Evolutionary conservation across 2,797 vertebrate genomes (phyloP).

Genomic region (Myiothlypis chrysogaster): DNA sequence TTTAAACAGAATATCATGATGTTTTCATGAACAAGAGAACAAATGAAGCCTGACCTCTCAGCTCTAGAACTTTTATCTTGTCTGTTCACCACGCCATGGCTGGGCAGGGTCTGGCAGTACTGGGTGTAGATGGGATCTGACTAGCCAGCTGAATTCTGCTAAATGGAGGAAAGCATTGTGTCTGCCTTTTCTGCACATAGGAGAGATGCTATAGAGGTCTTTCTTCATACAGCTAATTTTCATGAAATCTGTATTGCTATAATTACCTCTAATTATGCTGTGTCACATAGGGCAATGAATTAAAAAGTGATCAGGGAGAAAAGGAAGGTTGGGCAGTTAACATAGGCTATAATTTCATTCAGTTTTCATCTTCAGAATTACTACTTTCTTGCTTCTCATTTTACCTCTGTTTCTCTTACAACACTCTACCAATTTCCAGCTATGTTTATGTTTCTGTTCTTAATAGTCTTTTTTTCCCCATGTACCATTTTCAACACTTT

Average conservation of each 20-base stretch:
- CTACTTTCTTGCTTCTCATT: not conserved
- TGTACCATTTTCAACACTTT: not conserved
- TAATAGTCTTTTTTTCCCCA: not conserved
- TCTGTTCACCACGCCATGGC: not conserved
- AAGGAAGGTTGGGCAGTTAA: not conserved
- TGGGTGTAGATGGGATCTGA: not conserved
- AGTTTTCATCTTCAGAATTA: not conserved
- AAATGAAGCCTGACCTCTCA: not conserved
- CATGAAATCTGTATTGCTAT: not conserved
- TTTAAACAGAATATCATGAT: not conserved
- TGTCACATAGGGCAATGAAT: not conserved
- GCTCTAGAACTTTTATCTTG: not conserved
- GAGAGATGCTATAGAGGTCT: not conserved
- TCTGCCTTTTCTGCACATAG: not conserved
- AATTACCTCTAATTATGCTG: slow-evolving; percentile 24
- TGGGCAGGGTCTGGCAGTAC: not conserved
- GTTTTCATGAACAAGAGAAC: not conserved
- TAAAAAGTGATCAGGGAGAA: not conserved
- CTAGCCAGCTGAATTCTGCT: not conserved
- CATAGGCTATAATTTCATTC: not conserved
- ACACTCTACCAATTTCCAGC: not conserved
- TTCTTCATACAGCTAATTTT: not conserved
- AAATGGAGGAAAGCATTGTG: not conserved
- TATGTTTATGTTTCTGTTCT: not conserved
- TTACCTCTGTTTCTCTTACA: not conserved